Evolutionary conservation across 2,113 vertebrate genomes (phyloP), one percentile per base, ranked within the genome.

Genomic region (Thalassoma bifasciatum): DNA sequence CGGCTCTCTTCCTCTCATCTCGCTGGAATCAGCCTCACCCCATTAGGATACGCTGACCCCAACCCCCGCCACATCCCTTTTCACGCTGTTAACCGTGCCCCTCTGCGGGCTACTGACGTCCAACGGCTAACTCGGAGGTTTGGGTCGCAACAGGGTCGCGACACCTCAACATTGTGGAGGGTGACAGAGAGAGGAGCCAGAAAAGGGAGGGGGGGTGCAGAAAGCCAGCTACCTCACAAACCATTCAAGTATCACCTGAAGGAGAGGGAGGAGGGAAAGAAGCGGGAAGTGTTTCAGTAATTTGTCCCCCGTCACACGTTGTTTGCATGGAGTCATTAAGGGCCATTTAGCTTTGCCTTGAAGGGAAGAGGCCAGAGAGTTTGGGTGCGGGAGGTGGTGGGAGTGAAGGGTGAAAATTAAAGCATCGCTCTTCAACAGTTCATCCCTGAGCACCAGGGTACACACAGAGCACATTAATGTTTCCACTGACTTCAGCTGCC

Each of bases 111-210:
- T 65, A 79, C 83, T 58, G 59, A 79, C 70, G 81, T 73, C 75
- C 71, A 49, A 50, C 49, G 42, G 36, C 65, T 44, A 49, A 63
- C 47, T 1, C 5, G 65, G 77, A n/a, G 17, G 71, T 22, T 68
- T 77, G 61, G 93, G 92, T 93, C 90, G 74, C 56, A 49, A 63
- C 34, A 54, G 86, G 93, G 93, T 93, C 93, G 81, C 54, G 87
- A 89, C 91, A 90, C 88, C 88, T 81, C 66, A 62, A 87, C 83
- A 75, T 83, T 68, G 75, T 12, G 66, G 77, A 87, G 88, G 90
- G 91, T 93, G 93, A 90, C 85, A 72, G 92, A 91, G 89, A 94
- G 91, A 92, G 91, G 89, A 92, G 83, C 86, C 89, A 90, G 89
- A 88, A 73, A 84, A 63, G 74, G 75, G 72, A 70, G n/a, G n/a